These are phyloP conservation scores for Myotis findleyi DNA, from an alignment of 2,797 vertebrate species.

Conservation along the genomic window DNA sequence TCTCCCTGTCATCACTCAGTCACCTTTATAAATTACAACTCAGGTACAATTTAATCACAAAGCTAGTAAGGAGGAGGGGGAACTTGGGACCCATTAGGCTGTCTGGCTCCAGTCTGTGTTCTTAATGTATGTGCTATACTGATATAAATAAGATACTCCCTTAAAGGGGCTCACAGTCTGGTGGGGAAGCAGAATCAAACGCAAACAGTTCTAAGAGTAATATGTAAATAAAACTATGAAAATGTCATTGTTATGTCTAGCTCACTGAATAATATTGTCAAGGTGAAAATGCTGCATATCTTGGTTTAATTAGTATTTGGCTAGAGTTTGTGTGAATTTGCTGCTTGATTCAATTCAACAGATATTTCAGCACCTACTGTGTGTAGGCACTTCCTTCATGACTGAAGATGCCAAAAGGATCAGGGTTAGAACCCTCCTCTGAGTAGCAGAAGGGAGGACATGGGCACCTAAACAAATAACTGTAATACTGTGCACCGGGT, in stretches of 20 bases:
- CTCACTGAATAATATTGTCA: background rate
- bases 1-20: background rate
- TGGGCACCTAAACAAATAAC: too few species aligned
- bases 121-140: background rate
- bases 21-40: background rate
- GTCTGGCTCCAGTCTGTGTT: background rate
- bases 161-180: background rate
- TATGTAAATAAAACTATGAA: background rate
- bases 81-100: background rate
- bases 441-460: background rate
- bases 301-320: background rate
- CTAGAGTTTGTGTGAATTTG: background rate
- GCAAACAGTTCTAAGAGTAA: background rate
- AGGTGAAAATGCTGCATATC: background rate
- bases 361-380: background rate
- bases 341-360: background rate
- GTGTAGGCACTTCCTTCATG: background rate
- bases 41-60: background rate
- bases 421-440: background rate
- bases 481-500: rapidly evolving
- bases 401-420: background rate
- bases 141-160: background rate
- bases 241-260: background rate
- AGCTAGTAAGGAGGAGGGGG: background rate
- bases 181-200: background rate